A percentile compares a stretch with the other conserved stretches of the same genome.
Conservation (phyloP, 2,797 vertebrate species). For the Crypturellus tataupa region DNA sequence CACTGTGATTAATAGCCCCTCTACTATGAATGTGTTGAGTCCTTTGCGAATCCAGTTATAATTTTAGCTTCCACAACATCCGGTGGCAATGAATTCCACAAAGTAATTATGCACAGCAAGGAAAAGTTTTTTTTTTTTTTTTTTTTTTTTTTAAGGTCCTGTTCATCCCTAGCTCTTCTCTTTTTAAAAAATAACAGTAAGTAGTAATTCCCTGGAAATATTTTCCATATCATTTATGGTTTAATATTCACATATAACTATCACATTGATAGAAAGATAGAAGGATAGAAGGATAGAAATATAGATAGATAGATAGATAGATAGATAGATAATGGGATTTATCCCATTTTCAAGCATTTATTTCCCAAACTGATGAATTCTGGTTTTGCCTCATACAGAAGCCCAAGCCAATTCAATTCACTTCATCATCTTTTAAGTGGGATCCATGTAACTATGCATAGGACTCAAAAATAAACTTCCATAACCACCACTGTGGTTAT, state of each 20-base stretch:
- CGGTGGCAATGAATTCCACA: slow-evolving; percentile 25
- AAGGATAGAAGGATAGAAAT: no score
- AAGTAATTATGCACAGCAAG: neutral
- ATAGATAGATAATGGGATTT: neutral
- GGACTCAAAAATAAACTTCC: neutral
- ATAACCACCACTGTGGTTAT: neutral
- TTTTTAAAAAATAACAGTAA: neutral
- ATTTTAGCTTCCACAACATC: slow-evolving; percentile 51
- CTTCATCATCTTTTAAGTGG: neutral
- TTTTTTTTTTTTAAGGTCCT: neutral
- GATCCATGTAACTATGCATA: neutral
- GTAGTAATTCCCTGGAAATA: neutral
- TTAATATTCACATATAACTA: neutral
- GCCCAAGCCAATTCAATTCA: neutral
- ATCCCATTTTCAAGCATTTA: neutral
- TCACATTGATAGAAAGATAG: neutral
- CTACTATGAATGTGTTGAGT: slow-evolving; percentile 14
- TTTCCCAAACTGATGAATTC: neutral
- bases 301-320: neutral
- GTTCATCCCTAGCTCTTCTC: neutral
- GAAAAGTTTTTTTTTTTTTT: slow-evolving; percentile 1
- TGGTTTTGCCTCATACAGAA: neutral
- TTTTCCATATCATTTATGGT: neutral
- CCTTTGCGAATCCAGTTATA: slow-evolving; percentile 48
- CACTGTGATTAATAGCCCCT: slow-evolving; percentile 25